Percentiles rank a stretch among this genome's conserved stretches.
Evolutionary conservation across 2,888 invertebrate genomes (phyloP).

Genomic region (Periphyllus acericola): DNA sequence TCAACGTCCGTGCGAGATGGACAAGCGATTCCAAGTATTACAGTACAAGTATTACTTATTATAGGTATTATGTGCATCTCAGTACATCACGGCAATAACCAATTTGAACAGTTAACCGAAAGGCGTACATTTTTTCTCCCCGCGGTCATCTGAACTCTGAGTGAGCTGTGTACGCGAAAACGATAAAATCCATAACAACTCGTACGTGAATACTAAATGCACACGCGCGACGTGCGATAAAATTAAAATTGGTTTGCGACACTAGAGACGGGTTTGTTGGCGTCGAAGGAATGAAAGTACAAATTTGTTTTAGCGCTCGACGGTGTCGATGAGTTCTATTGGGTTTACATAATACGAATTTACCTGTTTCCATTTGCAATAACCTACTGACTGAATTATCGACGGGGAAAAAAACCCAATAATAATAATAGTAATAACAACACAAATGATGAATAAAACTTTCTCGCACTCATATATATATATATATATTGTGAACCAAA

Average conservation of each 20-base stretch:
- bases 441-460: constrained; percentile 27
- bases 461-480: constrained; percentile 22
- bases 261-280: neutral
- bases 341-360: constrained; percentile 39
- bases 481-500: neutral
- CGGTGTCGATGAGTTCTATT: neutral
- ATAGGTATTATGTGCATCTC: no score
- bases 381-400: constrained; percentile 53
- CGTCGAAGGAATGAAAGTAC: constrained; percentile 19
- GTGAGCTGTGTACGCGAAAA: neutral
- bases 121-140: neutral
- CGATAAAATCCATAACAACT: neutral
- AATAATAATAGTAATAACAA: neutral
- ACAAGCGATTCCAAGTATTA: no score
- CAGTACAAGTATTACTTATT: no score
- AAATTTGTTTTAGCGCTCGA: neutral
- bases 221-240: neutral
- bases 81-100: no score
- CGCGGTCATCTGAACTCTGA: no score
- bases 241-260: neutral
- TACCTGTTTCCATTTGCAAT: constrained; percentile 41
- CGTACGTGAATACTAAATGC: neutral
- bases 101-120: neutral
- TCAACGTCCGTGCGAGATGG: no score
- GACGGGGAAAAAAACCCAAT: neutral